Percentiles rank a stretch among this genome's conserved stretches.
These are phyloP conservation scores for Drosophila kanapiae DNA, from an alignment of 1,140 invertebrate species.

Conservation along the genomic window DNA sequence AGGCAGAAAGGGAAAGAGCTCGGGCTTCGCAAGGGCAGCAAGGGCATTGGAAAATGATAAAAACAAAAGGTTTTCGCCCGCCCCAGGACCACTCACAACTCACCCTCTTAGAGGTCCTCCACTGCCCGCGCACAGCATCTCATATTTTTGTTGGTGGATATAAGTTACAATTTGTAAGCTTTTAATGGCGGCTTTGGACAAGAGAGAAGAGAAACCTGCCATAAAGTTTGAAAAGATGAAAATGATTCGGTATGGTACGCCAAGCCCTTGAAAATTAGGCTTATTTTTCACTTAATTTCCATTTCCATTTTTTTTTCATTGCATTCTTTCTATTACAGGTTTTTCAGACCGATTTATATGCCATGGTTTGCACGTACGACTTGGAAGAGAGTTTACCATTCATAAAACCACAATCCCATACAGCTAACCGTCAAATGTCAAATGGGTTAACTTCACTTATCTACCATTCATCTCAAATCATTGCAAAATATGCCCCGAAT, in stretches of 20 bases:
- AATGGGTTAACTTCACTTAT: slow-evolving; percentile 44
- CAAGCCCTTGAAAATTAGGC: background rate
- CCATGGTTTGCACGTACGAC: background rate
- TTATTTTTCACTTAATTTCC: background rate
- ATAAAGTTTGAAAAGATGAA: background rate
- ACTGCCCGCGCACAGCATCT: slow-evolving; percentile 12
- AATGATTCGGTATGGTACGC: background rate
- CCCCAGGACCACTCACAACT: slow-evolving; percentile 6
- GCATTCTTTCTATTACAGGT: background rate
- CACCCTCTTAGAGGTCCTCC: background rate
- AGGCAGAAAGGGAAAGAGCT: slow-evolving; percentile 18
- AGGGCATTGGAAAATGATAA: slow-evolving; percentile 75
- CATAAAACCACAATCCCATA: background rate
- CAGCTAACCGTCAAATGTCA: background rate
- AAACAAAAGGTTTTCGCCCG: slow-evolving; percentile 71
- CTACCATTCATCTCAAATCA: slow-evolving; percentile 49
- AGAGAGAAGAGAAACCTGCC: background rate
- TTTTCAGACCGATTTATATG: background rate
- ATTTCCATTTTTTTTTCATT: background rate
- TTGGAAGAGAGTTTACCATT: background rate
- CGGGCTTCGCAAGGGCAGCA: slow-evolving; percentile 34
- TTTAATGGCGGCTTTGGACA: slow-evolving; percentile 61
- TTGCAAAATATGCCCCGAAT: slow-evolving; percentile 38
- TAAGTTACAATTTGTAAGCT: slow-evolving; percentile 78
- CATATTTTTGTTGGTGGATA: slow-evolving; percentile 57